Evolutionary conservation across 2,888 invertebrate species (phyloP).

Genomic region (Barypeithes pellucidus): DNA sequence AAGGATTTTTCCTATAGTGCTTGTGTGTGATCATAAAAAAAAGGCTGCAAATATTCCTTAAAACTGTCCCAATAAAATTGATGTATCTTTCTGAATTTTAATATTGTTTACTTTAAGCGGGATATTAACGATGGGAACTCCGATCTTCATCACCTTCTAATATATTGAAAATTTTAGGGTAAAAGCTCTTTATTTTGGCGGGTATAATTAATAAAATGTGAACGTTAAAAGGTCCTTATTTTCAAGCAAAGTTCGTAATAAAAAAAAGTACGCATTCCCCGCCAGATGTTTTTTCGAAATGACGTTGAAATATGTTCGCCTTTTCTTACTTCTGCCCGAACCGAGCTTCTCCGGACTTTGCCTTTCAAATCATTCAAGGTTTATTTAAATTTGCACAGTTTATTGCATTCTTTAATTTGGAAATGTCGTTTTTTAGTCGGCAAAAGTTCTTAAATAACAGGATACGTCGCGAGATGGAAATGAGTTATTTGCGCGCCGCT

Average conservation of each 20-base stretch:
- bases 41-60: no score
- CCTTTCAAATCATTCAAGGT: slow-evolving; percentile 42
- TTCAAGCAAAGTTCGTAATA: neutral
- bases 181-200: neutral
- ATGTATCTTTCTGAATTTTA: no score
- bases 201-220: neutral
- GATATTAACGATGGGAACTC: no score
- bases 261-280: slow-evolving; percentile 36
- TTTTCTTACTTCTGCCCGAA: slow-evolving; percentile 30
- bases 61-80: no score
- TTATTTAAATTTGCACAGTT: slow-evolving; percentile 46
- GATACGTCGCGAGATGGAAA: slow-evolving; percentile 7
- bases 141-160: no score
- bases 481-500: neutral
- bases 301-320: slow-evolving; percentile 45
- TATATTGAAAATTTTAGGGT: no score
- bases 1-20: no score
- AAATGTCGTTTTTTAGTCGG: slow-evolving; percentile 27
- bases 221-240: neutral
- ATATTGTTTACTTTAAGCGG: no score
- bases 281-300: slow-evolving; percentile 43
- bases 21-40: no score
- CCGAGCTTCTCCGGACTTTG: slow-evolving; percentile 25
- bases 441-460: slow-evolving; percentile 17
- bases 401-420: slow-evolving; percentile 40